phyloP scores from a whole-genome alignment of 2,888 invertebrate species.

The Sclerodermus sp. region DNA sequence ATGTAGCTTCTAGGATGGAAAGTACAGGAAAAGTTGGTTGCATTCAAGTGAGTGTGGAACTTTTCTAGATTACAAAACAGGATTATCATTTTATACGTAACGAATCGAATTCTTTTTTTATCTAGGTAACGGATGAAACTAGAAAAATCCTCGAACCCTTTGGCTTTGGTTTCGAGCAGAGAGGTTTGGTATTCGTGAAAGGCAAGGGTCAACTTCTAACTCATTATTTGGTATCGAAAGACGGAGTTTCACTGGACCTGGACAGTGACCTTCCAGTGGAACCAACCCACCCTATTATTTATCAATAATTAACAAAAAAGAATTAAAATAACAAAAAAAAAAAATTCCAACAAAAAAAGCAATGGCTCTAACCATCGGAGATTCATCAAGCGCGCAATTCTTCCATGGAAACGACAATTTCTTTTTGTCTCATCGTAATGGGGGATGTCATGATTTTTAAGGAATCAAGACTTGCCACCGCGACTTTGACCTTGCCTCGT shows the following conservation, averaged over 20 bases:
- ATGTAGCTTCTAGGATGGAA: slow-evolving; percentile 97
- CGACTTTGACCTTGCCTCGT: no score
- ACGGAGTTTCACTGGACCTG: slow-evolving; percentile 49
- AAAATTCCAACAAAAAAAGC: no score
- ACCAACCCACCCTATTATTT: slow-evolving; percentile 53
- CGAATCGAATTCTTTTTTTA: slow-evolving; percentile 7
- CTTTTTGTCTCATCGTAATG: no score
- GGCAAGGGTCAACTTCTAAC: slow-evolving; percentile 97
- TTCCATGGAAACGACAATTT: background rate
- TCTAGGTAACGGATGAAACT: slow-evolving; percentile 92
- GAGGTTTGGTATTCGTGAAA: slow-evolving; percentile 93
- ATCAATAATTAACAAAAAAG: slow-evolving; percentile 50
- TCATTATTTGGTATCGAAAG: slow-evolving; percentile 75
- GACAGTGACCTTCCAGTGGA: slow-evolving; percentile 54
- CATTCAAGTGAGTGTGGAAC: slow-evolving; percentile 68
- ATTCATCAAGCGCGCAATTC: background rate
- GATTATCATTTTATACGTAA: background rate
- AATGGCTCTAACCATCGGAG: background rate
- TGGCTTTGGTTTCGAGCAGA: slow-evolving; percentile 90
- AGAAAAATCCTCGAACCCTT: slow-evolving; percentile 84
- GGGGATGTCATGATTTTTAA: no score
- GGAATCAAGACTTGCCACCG: no score
- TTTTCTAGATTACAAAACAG: background rate
- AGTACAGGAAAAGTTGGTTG: slow-evolving; percentile 94
- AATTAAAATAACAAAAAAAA: background rate